These are phyloP conservation scores for Heterocephalus glaber DNA, from an alignment of 2,113 vertebrate genomes.

Conservation along the genomic window DNA sequence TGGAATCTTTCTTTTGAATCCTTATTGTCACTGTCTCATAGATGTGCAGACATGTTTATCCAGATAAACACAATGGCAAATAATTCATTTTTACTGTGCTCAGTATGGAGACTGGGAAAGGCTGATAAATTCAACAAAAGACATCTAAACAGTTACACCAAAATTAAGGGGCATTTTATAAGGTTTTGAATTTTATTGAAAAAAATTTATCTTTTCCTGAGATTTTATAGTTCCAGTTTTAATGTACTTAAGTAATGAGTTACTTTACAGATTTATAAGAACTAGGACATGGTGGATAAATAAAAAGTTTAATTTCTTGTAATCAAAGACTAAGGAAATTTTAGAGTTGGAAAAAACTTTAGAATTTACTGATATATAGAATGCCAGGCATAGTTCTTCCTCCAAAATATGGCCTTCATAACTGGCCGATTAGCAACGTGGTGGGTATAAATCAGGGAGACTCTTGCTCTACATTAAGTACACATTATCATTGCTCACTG, in stretches of 20 bases:
- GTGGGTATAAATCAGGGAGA: neutral
- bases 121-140: neutral
- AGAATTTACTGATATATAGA: neutral
- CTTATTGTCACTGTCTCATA: neutral
- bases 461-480: neutral
- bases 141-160: neutral
- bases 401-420: neutral
- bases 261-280: conserved; percentile 1
- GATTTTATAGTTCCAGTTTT: neutral
- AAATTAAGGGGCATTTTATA: neutral
- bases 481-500: neutral
- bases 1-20: neutral
- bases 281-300: neutral
- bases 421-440: neutral
- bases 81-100: neutral
- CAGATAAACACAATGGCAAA: neutral
- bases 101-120: neutral
- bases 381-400: neutral
- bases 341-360: conserved; percentile 19
- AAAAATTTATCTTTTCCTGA: neutral
- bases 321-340: conserved; percentile 5
- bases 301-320: conserved; percentile 25
- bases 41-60: neutral
- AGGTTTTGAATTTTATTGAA: neutral
- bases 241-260: neutral